A percentile compares a stretch with the other conserved stretches of the same genome.
phyloP scores from a whole-genome alignment of 2,888 invertebrate species.

The Parochlus steinenii region DNA sequence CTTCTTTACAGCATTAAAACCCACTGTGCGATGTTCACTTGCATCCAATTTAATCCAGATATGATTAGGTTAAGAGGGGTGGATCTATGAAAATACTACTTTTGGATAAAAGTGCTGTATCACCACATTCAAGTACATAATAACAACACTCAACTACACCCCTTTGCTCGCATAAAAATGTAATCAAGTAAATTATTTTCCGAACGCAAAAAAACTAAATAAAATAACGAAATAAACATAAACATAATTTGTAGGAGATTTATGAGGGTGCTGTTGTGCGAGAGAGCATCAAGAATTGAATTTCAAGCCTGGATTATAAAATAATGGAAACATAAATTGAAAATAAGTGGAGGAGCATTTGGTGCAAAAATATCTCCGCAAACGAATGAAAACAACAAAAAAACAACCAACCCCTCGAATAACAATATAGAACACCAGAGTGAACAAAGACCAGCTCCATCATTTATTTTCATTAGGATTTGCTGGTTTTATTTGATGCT shows the following conservation, averaged over 20 bases:
- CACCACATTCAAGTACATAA: not conserved
- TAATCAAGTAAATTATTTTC: constrained; percentile 12
- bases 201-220: too few species aligned
- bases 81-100: not conserved
- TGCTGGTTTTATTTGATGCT: too few species aligned
- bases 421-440: too few species aligned
- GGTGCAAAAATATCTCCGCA: too few species aligned
- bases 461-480: too few species aligned
- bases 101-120: constrained; percentile 2
- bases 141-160: constrained; percentile 7
- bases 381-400: too few species aligned
- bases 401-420: too few species aligned
- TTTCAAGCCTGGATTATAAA: constrained; percentile 6
- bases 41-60: constrained; percentile 13
- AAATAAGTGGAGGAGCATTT: too few species aligned
- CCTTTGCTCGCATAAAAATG: constrained; percentile 12
- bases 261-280: not conserved
- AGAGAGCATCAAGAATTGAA: constrained; percentile 11
- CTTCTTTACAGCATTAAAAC: constrained; percentile 1
- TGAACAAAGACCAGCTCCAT: too few species aligned
- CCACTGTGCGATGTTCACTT: too few species aligned
- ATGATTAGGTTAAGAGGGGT: constrained; percentile 7
- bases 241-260: constrained; percentile 1
- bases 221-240: too few species aligned
- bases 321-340: constrained; percentile 6